Evolutionary conservation across 2,113 vertebrate genomes (phyloP), one percentile per base, ranked within the genome.

Genomic region (Oceanites oceanicus): DNA sequence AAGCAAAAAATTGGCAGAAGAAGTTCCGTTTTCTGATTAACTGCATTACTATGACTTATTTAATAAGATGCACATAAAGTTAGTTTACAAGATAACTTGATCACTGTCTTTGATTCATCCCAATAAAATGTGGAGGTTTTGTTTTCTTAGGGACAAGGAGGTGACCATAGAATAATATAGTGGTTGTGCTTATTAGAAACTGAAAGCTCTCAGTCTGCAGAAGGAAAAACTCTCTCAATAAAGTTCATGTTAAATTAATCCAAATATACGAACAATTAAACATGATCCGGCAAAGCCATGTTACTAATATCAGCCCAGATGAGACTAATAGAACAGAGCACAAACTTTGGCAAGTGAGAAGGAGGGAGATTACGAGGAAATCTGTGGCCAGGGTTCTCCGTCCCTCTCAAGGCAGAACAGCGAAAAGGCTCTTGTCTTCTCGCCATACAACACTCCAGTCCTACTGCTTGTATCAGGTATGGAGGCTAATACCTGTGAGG

Each of bases 121-220:
- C 67, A 86, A 81, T 93, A 81, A 94, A 96, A 93, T 45, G 29
- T 80, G 85, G 63, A 92, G 21, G 68, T 62, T 96, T 90, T 96
- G 40, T 81, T 95, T 97, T 86, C 50, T 86, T 12, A 17, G 49
- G 53, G 66, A 88, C 93, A 91, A 95, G 91, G 77, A 94, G 40
- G 55, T 89, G 94, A 90, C 52, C 62, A 68, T 73, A 94, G 86
- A 90, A 95, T 90, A 95, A 92, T 79, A 44, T 42, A 75, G 78
- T 11, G 11, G 82, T 44, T 91, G 83, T 38, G n/a, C 87, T 96
- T 93, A 94, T 96, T 97, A 96, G 89, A 98, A 97, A 90, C 70
- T 94, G 87, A 90, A 97, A 92, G 56, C 58, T 84, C 66, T 85
- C 73, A 30, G n/a, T 29, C 32, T 86, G 45, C 65, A 73, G 68